phyloP scores from a whole-genome alignment of 1,140 invertebrate species.

The Sycophaga agraensis region DNA sequence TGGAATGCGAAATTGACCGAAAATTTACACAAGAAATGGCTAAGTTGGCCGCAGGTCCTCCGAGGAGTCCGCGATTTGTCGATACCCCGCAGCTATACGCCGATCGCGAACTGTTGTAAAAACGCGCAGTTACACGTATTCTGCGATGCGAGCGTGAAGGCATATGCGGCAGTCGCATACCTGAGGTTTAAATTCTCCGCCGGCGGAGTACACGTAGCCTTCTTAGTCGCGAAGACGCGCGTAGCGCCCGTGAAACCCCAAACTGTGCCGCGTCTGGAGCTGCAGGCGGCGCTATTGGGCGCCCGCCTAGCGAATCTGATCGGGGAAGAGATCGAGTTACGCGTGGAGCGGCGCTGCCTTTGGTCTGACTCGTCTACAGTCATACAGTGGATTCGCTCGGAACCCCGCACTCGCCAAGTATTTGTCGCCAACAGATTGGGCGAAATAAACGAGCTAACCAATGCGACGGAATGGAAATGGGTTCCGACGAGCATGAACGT shows the following conservation, averaged over 20 bases:
- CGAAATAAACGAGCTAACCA: neutral
- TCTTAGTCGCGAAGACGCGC: constrained; percentile 31
- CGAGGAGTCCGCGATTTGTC: too few species aligned
- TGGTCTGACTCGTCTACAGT: constrained; percentile 45
- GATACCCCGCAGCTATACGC: too few species aligned
- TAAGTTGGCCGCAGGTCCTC: too few species aligned
- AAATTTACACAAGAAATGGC: too few species aligned
- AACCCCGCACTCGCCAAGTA: constrained; percentile 28
- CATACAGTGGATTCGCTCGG: constrained; percentile 38
- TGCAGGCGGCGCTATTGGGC: constrained; percentile 42
- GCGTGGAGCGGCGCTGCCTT: neutral
- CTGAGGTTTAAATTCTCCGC: neutral
- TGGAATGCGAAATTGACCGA: constrained; percentile 10
- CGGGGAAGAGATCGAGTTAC: neutral
- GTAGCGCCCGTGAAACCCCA: constrained; percentile 41
- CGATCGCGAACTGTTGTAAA: too few species aligned
- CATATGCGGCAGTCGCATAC: neutral
- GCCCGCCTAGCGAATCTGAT: neutral
- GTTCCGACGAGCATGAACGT: neutral
- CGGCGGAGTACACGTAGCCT: neutral
- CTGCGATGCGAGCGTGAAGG: neutral
- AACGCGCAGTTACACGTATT: neutral
- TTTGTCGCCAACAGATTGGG: neutral
- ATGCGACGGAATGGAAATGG: neutral
- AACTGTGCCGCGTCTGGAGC: constrained; percentile 46